Base-by-base conservation (phyloP, 2,113 vertebrate genomes). In the Pterocles burchelli region DNA sequence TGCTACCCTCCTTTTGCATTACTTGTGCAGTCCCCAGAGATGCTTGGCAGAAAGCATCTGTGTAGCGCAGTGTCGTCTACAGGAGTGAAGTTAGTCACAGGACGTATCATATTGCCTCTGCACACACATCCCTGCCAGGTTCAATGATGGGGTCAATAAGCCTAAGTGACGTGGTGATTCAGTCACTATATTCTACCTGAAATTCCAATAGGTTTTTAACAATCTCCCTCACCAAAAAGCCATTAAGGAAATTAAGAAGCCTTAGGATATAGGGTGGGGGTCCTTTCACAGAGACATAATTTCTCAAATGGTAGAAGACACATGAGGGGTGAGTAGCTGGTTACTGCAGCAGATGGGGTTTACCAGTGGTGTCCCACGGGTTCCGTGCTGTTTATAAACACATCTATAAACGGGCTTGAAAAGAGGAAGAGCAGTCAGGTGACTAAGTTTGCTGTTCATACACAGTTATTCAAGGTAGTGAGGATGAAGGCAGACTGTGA, bases 391-490 rank as follows among this genome's bases (percentile, higher is more conserved):
- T 74, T 90, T 67, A 62, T 66, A 57, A 45, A 76, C 25, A 52
- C 0, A 4, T 22, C 9, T 79, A 70, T 67, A 90, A 74, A 79
- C 45, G 33, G 68, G 21, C 57, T 89, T 51, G 59, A n/a, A 88
- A 86, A 90, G 33, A 33, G 33, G 36, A 33, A 74, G 72, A 86
- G 38, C 61, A 84, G 52, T 48, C 51, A 89, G 59, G 85, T 92
- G 91, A 67, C 93, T 84, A 92, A 96, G 88, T 84, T 81, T 89
- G 65, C 80, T 75, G 61, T 84, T 95, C 83, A 81, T 92, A 89
- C 9, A 55, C 73, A 90, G 84, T 93, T 92, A 95, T 95, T 95
- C 92, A 95, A 89, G 80, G 65, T 72, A 93, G 90, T 84, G 68
- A 93, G 83, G 73, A 74, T 80, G 76, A 89, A 92, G 76, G 76